Conservation (phyloP, 2,888 invertebrate genomes). For the Clusia tigrina region DNA sequence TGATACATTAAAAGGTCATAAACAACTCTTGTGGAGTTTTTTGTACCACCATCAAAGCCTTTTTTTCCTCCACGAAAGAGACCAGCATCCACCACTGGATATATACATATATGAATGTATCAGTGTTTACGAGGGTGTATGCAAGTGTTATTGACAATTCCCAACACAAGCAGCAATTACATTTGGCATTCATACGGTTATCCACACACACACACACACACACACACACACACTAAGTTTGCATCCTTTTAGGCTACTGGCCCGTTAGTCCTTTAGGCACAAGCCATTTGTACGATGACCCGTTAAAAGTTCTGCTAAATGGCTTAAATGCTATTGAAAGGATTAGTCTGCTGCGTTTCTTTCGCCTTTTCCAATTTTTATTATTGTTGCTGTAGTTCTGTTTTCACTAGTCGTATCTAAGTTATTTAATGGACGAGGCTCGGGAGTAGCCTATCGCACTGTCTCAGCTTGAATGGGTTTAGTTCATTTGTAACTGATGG, state of each 20-base stretch:
- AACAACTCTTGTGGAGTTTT: too few relatives aligned
- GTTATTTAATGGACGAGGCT: neutral
- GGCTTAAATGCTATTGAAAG: constrained; percentile 1
- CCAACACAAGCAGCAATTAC: too few relatives aligned
- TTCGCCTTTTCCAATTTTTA: neutral
- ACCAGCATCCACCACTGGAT: too few relatives aligned
- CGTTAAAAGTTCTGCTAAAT: constrained; percentile 6
- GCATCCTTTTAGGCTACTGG: neutral
- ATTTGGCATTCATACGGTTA: neutral
- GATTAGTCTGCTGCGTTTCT: neutral
- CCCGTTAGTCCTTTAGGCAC: neutral
- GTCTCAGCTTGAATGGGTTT: neutral
- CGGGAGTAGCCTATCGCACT: too few relatives aligned
- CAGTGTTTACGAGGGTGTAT: too few relatives aligned
- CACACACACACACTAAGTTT: neutral
- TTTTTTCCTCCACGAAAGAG: too few relatives aligned
- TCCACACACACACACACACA: neutral
- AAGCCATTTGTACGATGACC: neutral
- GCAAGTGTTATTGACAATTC: too few relatives aligned
- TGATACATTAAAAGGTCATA: too few relatives aligned
- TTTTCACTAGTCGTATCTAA: neutral
- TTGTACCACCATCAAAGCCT: too few relatives aligned
- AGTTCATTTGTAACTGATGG: neutral
- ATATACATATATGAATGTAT: too few relatives aligned
- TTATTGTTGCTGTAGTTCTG: too few relatives aligned